Evolutionary conservation across 2,113 vertebrate species (phyloP), one percentile per base, ranked within the genome.

Genomic region (Plectropomus leopardus): DNA sequence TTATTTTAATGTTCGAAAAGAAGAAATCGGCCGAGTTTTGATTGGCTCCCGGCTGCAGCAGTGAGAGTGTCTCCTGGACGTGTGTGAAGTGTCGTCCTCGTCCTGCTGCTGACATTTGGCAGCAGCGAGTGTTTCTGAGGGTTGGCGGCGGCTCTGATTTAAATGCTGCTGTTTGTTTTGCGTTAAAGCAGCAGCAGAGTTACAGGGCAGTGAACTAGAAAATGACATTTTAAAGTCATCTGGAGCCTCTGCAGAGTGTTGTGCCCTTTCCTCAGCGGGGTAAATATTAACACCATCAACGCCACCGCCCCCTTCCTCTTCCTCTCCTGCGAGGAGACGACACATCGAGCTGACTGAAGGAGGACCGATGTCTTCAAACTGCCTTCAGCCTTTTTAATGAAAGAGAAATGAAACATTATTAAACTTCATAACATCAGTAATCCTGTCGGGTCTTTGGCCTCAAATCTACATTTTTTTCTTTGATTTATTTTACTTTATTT

Each of bases 161-260:
- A 94, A 95, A 94, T 81, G 88, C 26, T 17, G 88, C 28, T 79
- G 66, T 87, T 92, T 78, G 88, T 93, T 95, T 91, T 94, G 88
- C 84, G 94, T 92, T 86, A 92, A 66, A 91, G 84, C 89, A 86
- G 67, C 79, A 42, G 50, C 87, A 84, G 84, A 93, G 94, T 95
- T 93, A 92, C 94, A 83, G 94, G 87, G 95, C 93, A 90, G 89
- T 92, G 94, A 95, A 95, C 94, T 93, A 93, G 95, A 96, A 96
- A 97, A 96, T 95, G 93, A 93, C 93, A 93, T 95, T 95, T 95
- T 86, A 93, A 92, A 94, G 87, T 87, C 79, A 63, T 72, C 86
- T 88, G 92, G 77, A 87, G 91, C 53, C 84, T 82, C 84, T 66
- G 88, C 82, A 69, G 21, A 78, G 74, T 83, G 84, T 65, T 51